Conservation (phyloP, 2,113 vertebrate genomes). For the Centropristis striata region DNA sequence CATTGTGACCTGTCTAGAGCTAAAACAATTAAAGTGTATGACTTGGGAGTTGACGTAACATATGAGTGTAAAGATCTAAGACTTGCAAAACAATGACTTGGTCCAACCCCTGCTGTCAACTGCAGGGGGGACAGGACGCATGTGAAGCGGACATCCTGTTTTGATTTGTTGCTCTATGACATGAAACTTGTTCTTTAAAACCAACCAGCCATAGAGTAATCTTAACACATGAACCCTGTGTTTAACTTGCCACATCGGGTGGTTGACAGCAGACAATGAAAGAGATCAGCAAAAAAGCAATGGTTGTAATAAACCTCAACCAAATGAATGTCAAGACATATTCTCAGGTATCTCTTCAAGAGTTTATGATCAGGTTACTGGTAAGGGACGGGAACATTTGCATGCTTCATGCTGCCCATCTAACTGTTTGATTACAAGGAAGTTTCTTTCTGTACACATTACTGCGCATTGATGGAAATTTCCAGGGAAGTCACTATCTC, state of each 20-base stretch:
- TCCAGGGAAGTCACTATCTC: not conserved
- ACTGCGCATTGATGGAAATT: not conserved
- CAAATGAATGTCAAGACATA: not conserved
- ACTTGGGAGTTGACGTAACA: too few relatives aligned
- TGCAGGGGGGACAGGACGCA: not conserved
- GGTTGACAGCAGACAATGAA: not conserved
- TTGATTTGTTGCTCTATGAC: not conserved
- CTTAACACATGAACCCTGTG: conserved; percentile 1
- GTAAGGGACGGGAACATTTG: not conserved
- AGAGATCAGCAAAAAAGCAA: not conserved
- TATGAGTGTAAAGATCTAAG: too few relatives aligned
- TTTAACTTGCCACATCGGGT: not conserved
- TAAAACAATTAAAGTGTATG: too few relatives aligned
- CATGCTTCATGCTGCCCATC: not conserved
- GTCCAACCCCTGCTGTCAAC: too few relatives aligned
- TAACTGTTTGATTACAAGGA: not conserved
- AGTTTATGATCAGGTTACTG: not conserved
- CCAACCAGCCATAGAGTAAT: not conserved
- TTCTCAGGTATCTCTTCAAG: not conserved
- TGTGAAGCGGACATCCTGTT: conserved; percentile 1
- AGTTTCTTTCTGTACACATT: not conserved
- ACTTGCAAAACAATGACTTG: too few relatives aligned
- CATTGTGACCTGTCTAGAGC: too few relatives aligned
- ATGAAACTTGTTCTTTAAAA: not conserved
- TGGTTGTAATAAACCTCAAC: too few relatives aligned